A percentile compares a stretch with the other conserved stretches of the same genome.
phyloP scores from a whole-genome alignment of 1,140 invertebrate genomes.

The Papilio helenus region DNA sequence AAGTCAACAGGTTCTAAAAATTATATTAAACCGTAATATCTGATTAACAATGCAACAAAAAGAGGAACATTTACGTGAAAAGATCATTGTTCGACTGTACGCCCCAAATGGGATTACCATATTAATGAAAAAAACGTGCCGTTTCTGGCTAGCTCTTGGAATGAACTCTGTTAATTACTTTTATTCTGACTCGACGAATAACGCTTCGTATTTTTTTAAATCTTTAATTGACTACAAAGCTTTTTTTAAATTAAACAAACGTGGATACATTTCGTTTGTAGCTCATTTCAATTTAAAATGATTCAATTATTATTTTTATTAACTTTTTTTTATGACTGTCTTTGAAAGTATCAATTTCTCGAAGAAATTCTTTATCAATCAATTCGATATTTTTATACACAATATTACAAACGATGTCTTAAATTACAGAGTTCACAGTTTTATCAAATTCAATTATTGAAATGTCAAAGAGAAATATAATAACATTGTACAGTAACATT shows the following conservation, averaged over 20 bases:
- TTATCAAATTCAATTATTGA: background rate
- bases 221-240: conserved; percentile 11
- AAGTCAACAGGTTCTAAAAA: background rate
- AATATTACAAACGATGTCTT: too few species aligned
- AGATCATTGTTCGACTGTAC: conserved; percentile 41
- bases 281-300: background rate
- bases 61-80: background rate
- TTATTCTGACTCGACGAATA: conserved; percentile 41
- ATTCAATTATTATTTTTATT: too few species aligned
- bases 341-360: too few species aligned
- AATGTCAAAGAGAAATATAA: background rate
- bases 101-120: conserved; percentile 50
- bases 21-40: background rate
- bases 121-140: conserved; percentile 54
- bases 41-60: background rate
- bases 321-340: too few species aligned
- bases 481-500: background rate
- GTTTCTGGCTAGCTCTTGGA: conserved; percentile 42
- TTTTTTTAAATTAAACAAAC: conserved; percentile 1
- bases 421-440: too few species aligned
- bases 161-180: conserved; percentile 52
- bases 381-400: too few species aligned
- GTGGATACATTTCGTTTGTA: conserved; percentile 1
- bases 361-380: too few species aligned
- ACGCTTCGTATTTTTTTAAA: conserved; percentile 28